A percentile compares a stretch with the other conserved stretches of the same genome.
phyloP scores from a whole-genome alignment of 2,888 invertebrate genomes.

The Mythimna ferrago region DNA sequence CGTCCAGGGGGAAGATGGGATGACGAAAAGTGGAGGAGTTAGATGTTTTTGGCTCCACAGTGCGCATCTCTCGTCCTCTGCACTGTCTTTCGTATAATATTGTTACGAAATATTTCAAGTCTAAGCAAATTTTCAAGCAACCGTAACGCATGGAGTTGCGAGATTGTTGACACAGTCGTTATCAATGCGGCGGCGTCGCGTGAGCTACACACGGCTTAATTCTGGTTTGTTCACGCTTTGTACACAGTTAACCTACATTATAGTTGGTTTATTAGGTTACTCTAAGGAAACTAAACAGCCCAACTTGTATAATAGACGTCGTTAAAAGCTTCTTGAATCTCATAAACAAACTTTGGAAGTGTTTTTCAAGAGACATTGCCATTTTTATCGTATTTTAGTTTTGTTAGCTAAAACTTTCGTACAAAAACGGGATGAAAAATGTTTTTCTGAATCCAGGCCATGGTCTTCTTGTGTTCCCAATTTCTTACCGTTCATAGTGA shows the following conservation, averaged over 20 bases:
- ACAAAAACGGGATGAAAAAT: no score
- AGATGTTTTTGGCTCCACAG: no score
- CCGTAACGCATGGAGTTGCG: not conserved
- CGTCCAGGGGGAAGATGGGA: no score
- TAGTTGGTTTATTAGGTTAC: conserved; percentile 3
- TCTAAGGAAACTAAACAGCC: not conserved
- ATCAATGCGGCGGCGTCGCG: conserved; percentile 25
- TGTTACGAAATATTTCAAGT: conserved; percentile 4
- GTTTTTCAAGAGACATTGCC: not conserved
- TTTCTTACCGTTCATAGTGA: no score
- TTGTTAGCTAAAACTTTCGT: no score
- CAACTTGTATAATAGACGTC: conserved; percentile 22
- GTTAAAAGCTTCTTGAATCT: conserved; percentile 1
- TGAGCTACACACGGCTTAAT: conserved; percentile 24
- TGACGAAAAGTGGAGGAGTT: no score
- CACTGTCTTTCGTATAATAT: not conserved
- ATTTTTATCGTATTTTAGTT: not conserved
- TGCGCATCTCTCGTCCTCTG: no score
- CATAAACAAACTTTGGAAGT: conserved; percentile 22
- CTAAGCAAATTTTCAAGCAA: not conserved
- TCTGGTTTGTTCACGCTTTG: conserved; percentile 32
- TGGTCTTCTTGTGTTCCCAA: no score
- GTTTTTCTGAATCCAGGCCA: no score
- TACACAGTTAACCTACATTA: conserved; percentile 18
- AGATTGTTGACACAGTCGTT: conserved; percentile 32